Evolutionary conservation across 2,888 invertebrate species (phyloP), one percentile per base, ranked within the genome.

Genomic region (Gari tellinella): DNA sequence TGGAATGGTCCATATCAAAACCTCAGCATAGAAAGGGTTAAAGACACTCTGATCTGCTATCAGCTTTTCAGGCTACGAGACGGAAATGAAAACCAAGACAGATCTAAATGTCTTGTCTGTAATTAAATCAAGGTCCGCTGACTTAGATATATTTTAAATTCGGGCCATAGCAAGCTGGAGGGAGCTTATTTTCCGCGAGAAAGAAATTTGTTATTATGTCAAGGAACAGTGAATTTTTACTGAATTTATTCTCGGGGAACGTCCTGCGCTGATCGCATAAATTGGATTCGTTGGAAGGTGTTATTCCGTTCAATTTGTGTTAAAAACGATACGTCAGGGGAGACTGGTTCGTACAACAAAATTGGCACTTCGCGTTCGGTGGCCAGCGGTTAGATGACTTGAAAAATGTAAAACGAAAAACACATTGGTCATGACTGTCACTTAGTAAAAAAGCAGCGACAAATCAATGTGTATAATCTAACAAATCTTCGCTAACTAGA

Each of bases 241-340:
- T 17, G 43, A 26, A 62, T 52, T 53, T 52, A 62, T 64, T 64
- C 23, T 26, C 46, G 49, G 19, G 37, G 21, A 25, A 55, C 46
- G 46, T 55, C 64, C 64, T 25, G 21, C 21, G n/a, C 37, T 38
- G 64, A 55, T 55, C 48, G 31, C 23, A 64, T 64, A 64, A 55
- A 64, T 64, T 64, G 55, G 45, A 55, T 55, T 46, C 55, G 12
- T 38, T 37, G 19, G 25, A 46, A 64, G 64, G 64, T 64, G 64
- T 64, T 64, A 64, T 64, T 64, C 64, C 55, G 55, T 64, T 64
- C 64, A 64, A 64, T 64, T 64, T 64, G 64, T 64, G 64, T 55
- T 64, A 55, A 64, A 64, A 64, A 55, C 56, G 55, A 64, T 64
- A 64, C 64, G 41, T 64, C 48, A 40, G 31, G 55, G 38, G 10